These are phyloP conservation scores for Ormyrus rosae DNA, from an alignment of 2,888 invertebrate species.

Conservation along the genomic window DNA sequence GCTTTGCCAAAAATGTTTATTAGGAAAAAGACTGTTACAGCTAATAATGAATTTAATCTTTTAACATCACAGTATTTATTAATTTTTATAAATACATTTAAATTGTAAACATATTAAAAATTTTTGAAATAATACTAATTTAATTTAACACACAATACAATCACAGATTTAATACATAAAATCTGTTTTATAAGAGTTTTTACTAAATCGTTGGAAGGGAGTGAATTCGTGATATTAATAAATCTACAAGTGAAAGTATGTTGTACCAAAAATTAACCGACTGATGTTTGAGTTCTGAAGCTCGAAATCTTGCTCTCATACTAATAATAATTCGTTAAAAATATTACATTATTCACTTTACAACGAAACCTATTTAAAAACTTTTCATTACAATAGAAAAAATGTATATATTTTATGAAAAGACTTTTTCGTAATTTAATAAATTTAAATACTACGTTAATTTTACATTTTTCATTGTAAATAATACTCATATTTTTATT, in stretches of 20 bases:
- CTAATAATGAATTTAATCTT: not conserved
- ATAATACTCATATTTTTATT: too few relatives aligned
- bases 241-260: constrained; percentile 12
- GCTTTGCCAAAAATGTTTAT: too few relatives aligned
- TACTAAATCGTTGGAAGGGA: not conserved
- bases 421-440: too few relatives aligned
- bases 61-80: not conserved
- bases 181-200: not conserved
- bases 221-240: constrained; percentile 32
- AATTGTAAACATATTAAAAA: not conserved
- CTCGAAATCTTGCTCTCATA: not conserved
- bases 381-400: too few relatives aligned
- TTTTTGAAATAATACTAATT: not conserved
- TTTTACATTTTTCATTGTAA: too few relatives aligned
- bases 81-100: not conserved
- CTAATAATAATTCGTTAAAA: not conserved
- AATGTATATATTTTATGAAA: too few relatives aligned
- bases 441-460: too few relatives aligned
- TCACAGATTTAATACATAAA: constrained; percentile 7
- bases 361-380: too few relatives aligned
- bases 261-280: not conserved
- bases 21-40: not conserved
- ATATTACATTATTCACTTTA: too few relatives aligned
- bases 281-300: constrained; percentile 18
- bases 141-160: not conserved